Base-by-base conservation (phyloP, 2,113 vertebrate genomes). In the Mastomys coucha region DNA sequence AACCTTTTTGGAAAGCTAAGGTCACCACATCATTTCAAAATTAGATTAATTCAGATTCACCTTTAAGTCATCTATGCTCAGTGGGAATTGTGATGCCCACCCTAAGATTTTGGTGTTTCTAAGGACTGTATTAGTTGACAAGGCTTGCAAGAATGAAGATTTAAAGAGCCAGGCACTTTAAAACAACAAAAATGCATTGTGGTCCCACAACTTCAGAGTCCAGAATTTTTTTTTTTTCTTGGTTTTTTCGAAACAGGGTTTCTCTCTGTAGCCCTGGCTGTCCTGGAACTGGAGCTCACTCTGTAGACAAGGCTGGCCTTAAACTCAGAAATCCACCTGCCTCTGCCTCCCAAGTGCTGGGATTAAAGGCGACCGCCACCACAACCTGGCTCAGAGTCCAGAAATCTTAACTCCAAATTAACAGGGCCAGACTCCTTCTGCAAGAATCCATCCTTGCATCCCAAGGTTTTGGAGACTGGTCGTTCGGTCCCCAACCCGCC, bases 1-100 rank as follows among this genome's bases (percentile, higher is more conserved):
- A 69, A 58, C 31, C 14, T 45, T 80, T 75, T 72, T 31, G n/a
- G 69, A 69, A 51, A 65, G 33, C 70, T 49, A 58, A 78, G 80
- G 45, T 84, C 85, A 73, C 7, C 10, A 4, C 53, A 56, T 51
- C 78, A 42, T 95, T 93, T 70, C 80, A 84, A 91, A 93, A 78
- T 85, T 33, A 87, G 72, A 56, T 45, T 49, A 95, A 49, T 82
- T 95, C 26, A n/a, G 42, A 58, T 24, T 94, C 85, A 26, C 89
- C 36, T 31, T 93, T 75, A 67, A 39, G 36, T 85, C 72, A 33
- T 28, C 24, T 9, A 10, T 53, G 20, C 88, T 39, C 63, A 56
- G 2, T 39, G 65, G 60, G 63, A 91, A 75, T 45, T 45, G 53
- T 20, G 14, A 13, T 7, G 73, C 45, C 58, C 26, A 84, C 45